These are phyloP conservation scores for Archips xylosteana DNA, from an alignment of 2,888 invertebrate species.

Conservation along the genomic window DNA sequence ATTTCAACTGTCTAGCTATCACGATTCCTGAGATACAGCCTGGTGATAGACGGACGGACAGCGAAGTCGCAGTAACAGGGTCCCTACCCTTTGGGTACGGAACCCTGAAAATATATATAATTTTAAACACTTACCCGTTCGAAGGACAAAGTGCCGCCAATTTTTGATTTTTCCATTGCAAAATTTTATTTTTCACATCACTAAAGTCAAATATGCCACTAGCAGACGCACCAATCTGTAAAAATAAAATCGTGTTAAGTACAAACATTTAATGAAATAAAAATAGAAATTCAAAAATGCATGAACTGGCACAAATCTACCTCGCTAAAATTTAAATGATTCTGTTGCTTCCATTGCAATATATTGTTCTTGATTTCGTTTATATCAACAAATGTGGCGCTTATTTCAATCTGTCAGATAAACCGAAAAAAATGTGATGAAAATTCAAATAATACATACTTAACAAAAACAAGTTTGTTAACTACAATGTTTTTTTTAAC, in stretches of 20 bases:
- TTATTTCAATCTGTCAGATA: conserved; percentile 68
- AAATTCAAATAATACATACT: not conserved
- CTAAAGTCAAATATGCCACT: conserved; percentile 78
- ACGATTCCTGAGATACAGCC: too few relatives aligned
- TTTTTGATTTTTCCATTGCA: conserved; percentile 82
- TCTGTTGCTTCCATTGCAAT: conserved; percentile 75
- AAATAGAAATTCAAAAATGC: not conserved
- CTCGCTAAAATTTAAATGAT: conserved; percentile 74
- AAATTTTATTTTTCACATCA: conserved; percentile 79
- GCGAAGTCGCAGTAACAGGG: too few relatives aligned
- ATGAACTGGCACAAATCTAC: conserved; percentile 56
- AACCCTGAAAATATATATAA: too few relatives aligned
- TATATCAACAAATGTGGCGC: conserved; percentile 70
- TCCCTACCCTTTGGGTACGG: too few relatives aligned
- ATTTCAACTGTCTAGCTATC: too few relatives aligned
- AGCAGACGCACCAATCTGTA: conserved; percentile 68
- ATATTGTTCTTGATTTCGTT: conserved; percentile 74
- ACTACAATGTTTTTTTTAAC: not conserved
- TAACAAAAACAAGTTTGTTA: not conserved
- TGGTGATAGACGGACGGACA: too few relatives aligned
- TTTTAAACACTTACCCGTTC: conserved; percentile 61
- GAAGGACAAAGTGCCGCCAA: conserved; percentile 74
- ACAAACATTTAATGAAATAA: too few relatives aligned
- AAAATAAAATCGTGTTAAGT: conserved; percentile 35
- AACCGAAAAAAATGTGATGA: conserved; percentile 21